These are phyloP conservation scores for Bombus balteatus DNA, from an alignment of 1,140 invertebrate species.

Conservation along the genomic window DNA sequence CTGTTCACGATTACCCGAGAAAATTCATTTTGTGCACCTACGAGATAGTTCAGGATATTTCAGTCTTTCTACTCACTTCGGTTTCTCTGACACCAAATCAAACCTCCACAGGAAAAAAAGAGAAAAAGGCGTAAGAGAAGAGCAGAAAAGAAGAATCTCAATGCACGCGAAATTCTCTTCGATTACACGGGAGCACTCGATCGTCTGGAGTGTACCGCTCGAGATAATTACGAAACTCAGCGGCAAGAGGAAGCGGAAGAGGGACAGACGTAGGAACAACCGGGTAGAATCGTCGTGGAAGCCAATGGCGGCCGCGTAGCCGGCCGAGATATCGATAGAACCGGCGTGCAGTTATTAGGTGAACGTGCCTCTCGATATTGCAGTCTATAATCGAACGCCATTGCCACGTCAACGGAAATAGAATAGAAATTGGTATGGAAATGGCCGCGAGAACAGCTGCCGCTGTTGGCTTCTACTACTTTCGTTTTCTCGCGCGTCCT, in stretches of 20 bases:
- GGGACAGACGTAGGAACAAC: not conserved
- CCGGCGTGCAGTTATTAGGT: constrained; percentile 73
- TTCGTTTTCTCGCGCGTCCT: constrained; percentile 20
- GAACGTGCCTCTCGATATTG: constrained; percentile 78
- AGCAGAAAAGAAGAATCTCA: not conserved
- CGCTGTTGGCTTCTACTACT: constrained; percentile 4
- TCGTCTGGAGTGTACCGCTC: constrained; percentile 10
- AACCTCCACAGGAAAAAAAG: not conserved
- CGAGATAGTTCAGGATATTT: too few relatives aligned
- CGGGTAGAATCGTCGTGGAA: constrained; percentile 34
- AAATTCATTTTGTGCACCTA: too few relatives aligned
- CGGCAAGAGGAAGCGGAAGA: not conserved
- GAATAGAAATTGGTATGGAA: constrained; percentile 78
- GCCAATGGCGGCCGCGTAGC: constrained; percentile 38
- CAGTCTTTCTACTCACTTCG: too few relatives aligned
- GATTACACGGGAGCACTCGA: not conserved
- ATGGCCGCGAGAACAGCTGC: constrained; percentile 55
- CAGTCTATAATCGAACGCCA: constrained; percentile 79
- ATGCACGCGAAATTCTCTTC: not conserved
- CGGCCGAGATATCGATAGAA: constrained; percentile 61
- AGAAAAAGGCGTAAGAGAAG: not conserved
- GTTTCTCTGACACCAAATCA: too few relatives aligned
- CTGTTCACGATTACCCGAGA: too few relatives aligned
- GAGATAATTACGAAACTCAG: constrained; percentile 35
- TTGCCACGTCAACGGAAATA: constrained; percentile 78